Evolutionary conservation across 2,113 vertebrate genomes (phyloP), one percentile per base, ranked within the genome.

Genomic region (Pangasianodon gigas): DNA sequence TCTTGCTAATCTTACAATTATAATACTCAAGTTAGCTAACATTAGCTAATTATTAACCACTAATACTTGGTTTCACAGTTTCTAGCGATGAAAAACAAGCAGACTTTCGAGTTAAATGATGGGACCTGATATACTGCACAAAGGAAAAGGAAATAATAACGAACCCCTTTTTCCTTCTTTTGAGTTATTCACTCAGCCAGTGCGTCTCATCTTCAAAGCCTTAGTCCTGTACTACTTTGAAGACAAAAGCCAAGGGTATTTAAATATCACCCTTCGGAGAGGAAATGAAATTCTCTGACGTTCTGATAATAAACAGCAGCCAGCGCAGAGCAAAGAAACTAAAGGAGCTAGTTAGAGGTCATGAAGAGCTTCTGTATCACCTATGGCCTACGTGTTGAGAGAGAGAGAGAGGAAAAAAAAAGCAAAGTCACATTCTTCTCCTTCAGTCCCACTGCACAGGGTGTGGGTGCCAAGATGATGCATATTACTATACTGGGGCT

Each of bases 241-340:
- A 94, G 94, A 93, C 92, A 93, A 90, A 93, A 54, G 91, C 91
- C 92, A 94, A 94, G 92, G 93, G 91, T 90, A 84, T 89, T 87
- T 92, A 95, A 95, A 95, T 94, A 95, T 93, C 92, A 89, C 67
- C 51, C 52, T 87, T 89, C 46, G 24, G 62, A 89, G 87, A 87
- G 88, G 89, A 93, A 92, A 90, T 93, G 58, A 94, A 89, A 91
- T 91, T 92, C 19, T 67, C 91, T 92, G 91, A 93, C 80, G 89
- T 88, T 90, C 89, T 85, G 84, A 94, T 94, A 94, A 94, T 93
- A 92, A 91, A 94, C 91, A 94, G 86, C 83, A 71, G 91, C 58
- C 37, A 67, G 88, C 52, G 18, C 41, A 41, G 91, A 92, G 91
- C 85, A 62, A 91, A 91, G 84, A 52, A 19, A 89, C 82, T 87